Percentiles rank a stretch among this genome's conserved stretches.
Conservation (phyloP, 2,888 invertebrate species). For the Caenorhabditis wallacei region DNA sequence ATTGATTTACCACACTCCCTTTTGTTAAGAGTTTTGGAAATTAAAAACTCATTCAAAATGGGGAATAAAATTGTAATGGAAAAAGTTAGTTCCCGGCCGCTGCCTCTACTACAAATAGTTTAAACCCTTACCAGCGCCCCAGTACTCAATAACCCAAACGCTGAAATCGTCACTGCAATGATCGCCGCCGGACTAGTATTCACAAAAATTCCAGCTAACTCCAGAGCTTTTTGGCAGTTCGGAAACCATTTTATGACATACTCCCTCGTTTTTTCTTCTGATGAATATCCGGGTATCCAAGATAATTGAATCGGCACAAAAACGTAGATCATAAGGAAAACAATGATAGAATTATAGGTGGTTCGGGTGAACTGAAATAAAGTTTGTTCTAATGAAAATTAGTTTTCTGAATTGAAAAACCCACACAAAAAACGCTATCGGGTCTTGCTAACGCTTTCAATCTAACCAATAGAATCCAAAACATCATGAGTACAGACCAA, state of each 20-base stretch:
- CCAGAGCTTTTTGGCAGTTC: neutral
- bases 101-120: neutral
- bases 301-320: neutral
- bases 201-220: neutral
- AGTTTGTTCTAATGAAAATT: neutral
- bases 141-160: neutral
- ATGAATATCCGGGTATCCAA: neutral
- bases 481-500: constrained; percentile 20
- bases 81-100: too few relatives aligned
- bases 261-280: neutral
- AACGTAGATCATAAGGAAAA: neutral
- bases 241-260: neutral
- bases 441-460: constrained; percentile 3
- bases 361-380: neutral
- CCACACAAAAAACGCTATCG: constrained; percentile 1
- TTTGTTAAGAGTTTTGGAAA: too few relatives aligned
- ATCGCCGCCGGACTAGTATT: neutral
- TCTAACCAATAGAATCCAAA: constrained; percentile 8
- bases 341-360: neutral
- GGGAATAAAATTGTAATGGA: too few relatives aligned
- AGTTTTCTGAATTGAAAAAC: neutral
- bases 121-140: neutral
- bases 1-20: too few relatives aligned
- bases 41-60: too few relatives aligned
- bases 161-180: neutral